phyloP scores from a whole-genome alignment of 2,888 invertebrate species.

The Ormyrus nitidulus region DNA sequence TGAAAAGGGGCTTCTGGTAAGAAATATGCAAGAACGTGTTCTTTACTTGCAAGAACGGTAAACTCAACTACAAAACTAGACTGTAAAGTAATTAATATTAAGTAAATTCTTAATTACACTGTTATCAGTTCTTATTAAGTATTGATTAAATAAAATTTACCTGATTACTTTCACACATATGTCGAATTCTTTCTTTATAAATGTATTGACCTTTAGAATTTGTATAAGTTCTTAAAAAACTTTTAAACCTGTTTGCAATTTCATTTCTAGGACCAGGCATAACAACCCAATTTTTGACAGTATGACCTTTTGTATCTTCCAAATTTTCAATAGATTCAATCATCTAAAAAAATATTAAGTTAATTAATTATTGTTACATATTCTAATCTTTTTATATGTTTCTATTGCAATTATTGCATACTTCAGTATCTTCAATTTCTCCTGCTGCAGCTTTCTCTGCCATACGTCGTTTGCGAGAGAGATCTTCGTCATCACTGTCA shows the following conservation, averaged over 20 bases:
- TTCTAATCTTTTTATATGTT: neutral
- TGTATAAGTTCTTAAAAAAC: slow-evolving; percentile 92
- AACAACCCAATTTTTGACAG: slow-evolving; percentile 96
- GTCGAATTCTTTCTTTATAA: slow-evolving; percentile 93
- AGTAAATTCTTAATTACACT: neutral
- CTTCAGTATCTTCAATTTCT: slow-evolving; percentile 85
- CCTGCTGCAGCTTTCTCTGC: slow-evolving; percentile 93
- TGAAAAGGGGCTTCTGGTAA: slow-evolving; percentile 97
- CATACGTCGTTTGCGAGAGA: slow-evolving; percentile 82
- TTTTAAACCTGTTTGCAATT: slow-evolving; percentile 94
- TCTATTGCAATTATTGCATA: slow-evolving; percentile 58
- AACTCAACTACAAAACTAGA: slow-evolving; percentile 96
- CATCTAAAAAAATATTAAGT: slow-evolving; percentile 76
- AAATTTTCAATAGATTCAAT: slow-evolving; percentile 98
- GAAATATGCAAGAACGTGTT: slow-evolving; percentile 97
- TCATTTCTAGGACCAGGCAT: slow-evolving; percentile 97
- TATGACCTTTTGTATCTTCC: slow-evolving; percentile 97
- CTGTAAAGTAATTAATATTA: slow-evolving; percentile 62
- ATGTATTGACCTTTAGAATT: slow-evolving; percentile 91
- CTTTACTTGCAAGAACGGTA: slow-evolving; percentile 90
- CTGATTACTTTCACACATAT: slow-evolving; percentile 95
- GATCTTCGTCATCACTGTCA: slow-evolving; percentile 89
- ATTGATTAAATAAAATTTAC: slow-evolving; percentile 64
- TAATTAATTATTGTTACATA: neutral
- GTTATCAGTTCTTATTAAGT: neutral